A percentile compares a stretch with the other conserved stretches of the same genome.
Evolutionary conservation across 1,140 invertebrate species (phyloP).

Genomic region (Metopolophium dirhodum): DNA sequence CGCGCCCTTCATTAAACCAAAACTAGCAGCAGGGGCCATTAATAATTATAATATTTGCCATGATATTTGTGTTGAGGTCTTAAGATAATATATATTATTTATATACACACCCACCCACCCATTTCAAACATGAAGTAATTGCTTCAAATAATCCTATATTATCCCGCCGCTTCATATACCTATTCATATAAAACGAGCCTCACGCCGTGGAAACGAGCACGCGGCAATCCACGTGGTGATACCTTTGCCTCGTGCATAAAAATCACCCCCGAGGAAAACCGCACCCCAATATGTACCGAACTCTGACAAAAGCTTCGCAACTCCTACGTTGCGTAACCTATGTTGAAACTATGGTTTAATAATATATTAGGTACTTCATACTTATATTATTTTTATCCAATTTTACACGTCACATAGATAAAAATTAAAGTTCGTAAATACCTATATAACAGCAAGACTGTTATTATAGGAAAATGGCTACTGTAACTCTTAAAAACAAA

Average conservation of each 20-base stretch:
- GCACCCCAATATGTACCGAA: not conserved
- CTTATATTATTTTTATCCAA: not conserved
- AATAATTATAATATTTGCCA: too few relatives aligned
- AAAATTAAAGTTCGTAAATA: not conserved
- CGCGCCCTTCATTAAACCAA: too few relatives aligned
- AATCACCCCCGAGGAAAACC: not conserved
- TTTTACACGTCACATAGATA: not conserved
- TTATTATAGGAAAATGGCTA: too few relatives aligned
- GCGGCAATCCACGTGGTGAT: not conserved
- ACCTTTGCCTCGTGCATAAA: not conserved
- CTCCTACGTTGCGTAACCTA: not conserved
- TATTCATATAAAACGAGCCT: too few relatives aligned
- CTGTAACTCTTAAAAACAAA: not conserved
- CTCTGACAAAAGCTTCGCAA: not conserved
- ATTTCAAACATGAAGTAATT: too few relatives aligned
- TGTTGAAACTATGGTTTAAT: not conserved
- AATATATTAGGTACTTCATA: not conserved
- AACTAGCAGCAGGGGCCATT: too few relatives aligned
- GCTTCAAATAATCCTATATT: too few relatives aligned
- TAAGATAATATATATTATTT: too few relatives aligned
- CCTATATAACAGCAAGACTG: too few relatives aligned
- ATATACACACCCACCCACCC: too few relatives aligned
- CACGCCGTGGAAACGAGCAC: not conserved
- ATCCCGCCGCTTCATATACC: too few relatives aligned
- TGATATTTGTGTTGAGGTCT: too few relatives aligned